phyloP scores from a whole-genome alignment of 2,113 vertebrate genomes.

The Accipiter cooperii region DNA sequence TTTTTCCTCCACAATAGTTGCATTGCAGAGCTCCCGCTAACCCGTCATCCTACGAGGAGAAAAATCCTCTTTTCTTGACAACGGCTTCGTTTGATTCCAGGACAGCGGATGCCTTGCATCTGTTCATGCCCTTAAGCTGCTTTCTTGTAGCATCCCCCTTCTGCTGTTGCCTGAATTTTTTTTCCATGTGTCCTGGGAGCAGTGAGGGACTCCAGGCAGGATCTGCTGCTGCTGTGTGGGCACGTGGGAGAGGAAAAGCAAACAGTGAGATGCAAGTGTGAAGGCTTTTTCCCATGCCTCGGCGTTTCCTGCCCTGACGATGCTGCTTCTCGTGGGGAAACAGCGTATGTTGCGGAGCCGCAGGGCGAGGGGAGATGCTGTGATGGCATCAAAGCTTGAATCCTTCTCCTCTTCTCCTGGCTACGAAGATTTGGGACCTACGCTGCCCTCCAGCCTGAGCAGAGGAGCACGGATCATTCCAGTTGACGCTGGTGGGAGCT shows the following conservation, averaged over 20 bases:
- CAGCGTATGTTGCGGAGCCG: fast-evolving
- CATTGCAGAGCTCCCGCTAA: neutral
- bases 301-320: neutral
- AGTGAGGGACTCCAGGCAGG: neutral
- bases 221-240: neutral
- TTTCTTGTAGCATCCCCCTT: neutral
- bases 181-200: neutral
- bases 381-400: neutral
- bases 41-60: neutral
- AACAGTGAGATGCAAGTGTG: neutral
- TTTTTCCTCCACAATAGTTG: neutral
- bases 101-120: neutral
- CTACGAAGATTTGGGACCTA: neutral
- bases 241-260: constrained; percentile 52
- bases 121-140: neutral
- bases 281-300: constrained; percentile 32
- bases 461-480: neutral
- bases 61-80: neutral
- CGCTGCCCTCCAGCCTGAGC: neutral
- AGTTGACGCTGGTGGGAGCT: neutral
- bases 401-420: neutral
- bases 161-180: neutral
- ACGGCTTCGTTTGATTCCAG: neutral
- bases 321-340: neutral
- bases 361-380: neutral